Conservation (phyloP, 2,797 vertebrate genomes). For the Rhinella marina region DNA sequence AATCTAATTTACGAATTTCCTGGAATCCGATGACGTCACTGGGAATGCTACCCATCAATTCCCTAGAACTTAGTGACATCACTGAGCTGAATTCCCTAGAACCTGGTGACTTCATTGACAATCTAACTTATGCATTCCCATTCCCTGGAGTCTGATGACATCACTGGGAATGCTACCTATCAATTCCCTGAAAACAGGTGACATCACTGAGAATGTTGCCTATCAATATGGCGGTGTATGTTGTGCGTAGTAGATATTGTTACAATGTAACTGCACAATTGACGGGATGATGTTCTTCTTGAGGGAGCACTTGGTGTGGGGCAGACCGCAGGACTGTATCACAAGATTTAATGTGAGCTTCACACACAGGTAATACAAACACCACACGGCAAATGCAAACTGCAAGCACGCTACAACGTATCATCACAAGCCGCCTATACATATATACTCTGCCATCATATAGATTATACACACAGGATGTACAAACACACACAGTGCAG, state of each 20-base stretch:
- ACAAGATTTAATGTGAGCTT: not conserved
- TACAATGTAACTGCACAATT: no score
- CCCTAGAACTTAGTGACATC: no score
- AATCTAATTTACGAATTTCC: not conserved
- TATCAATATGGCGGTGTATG: no score
- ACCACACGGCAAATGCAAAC: not conserved
- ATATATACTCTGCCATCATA: not conserved
- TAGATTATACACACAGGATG: not conserved
- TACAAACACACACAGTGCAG: slow-evolving; percentile 16
- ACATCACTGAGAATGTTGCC: no score
- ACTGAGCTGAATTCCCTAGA: no score
- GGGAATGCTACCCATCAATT: no score
- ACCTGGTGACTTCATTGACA: no score
- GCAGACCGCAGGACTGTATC: not conserved
- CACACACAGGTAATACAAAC: not conserved
- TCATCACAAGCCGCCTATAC: not conserved
- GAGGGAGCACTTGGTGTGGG: not conserved
- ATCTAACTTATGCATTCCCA: no score
- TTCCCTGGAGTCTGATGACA: not conserved
- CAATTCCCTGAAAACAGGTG: not conserved
- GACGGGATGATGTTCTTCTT: no score
- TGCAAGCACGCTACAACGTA: not conserved
- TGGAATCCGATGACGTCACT: not conserved
- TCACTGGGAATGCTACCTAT: not conserved
- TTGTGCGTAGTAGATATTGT: no score